phyloP scores from a whole-genome alignment of 2,888 invertebrate genomes.

The Plutella xylostella region DNA sequence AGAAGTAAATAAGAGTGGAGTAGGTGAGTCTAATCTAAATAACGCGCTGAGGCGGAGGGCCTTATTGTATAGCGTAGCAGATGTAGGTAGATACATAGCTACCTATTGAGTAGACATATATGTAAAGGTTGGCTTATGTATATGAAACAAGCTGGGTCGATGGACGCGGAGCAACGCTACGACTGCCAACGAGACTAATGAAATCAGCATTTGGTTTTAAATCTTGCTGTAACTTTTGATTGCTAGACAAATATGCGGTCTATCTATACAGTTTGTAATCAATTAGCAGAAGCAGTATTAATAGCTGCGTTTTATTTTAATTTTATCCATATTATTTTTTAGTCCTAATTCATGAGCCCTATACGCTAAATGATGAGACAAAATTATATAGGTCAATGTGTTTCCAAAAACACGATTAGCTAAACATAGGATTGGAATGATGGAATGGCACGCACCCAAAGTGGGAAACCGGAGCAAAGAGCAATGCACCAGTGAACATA shows the following conservation, averaged over 20 bases:
- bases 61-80: slow-evolving; percentile 16
- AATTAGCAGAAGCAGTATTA: too few relatives aligned
- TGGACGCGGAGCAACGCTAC: slow-evolving; percentile 22
- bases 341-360: too few relatives aligned
- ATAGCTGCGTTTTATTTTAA: not conserved
- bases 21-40: slow-evolving; percentile 20
- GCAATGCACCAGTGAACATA: slow-evolving; percentile 8
- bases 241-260: too few relatives aligned
- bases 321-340: too few relatives aligned
- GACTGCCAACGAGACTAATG: slow-evolving; percentile 20
- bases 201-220: slow-evolving; percentile 20
- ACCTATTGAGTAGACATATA: slow-evolving; percentile 8
- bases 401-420: too few relatives aligned
- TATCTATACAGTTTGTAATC: too few relatives aligned
- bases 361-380: too few relatives aligned
- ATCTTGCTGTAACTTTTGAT: not conserved
- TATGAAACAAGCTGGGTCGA: slow-evolving; percentile 24
- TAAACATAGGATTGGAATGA: too few relatives aligned
- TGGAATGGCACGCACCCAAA: slow-evolving; percentile 37
- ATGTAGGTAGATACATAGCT: slow-evolving; percentile 5
- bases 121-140: not conserved
- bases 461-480: slow-evolving; percentile 20
- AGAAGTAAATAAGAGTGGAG: slow-evolving; percentile 15
- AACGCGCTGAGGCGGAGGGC: slow-evolving; percentile 25
- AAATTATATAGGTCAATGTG: too few relatives aligned